phyloP scores from a whole-genome alignment of 2,888 invertebrate genomes.

The Ectemnius cavifrons region DNA sequence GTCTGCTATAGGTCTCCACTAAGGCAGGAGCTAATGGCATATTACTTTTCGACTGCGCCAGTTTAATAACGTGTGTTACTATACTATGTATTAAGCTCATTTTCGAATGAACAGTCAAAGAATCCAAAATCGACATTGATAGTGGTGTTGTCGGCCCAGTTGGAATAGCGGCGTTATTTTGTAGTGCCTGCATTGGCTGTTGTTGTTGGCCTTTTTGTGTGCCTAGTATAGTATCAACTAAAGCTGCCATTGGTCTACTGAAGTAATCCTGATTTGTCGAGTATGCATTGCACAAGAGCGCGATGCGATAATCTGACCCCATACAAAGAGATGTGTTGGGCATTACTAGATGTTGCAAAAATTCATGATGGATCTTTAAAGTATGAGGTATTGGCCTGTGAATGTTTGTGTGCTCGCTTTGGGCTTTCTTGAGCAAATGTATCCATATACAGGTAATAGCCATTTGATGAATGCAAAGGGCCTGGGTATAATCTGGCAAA shows the following conservation, averaged over 20 bases:
- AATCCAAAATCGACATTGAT: constrained; percentile 95
- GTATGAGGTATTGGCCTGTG: constrained; percentile 88
- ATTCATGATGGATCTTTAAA: constrained; percentile 91
- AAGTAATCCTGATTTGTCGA: constrained; percentile 96
- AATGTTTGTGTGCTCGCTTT: constrained; percentile 89
- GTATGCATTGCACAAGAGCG: constrained; percentile 96
- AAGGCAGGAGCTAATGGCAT: constrained; percentile 93
- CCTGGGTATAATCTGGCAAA: constrained; percentile 92
- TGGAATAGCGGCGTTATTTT: constrained; percentile 78
- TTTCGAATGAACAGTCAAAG: constrained; percentile 96
- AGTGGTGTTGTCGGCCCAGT: constrained; percentile 90
- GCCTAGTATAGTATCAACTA: constrained; percentile 91
- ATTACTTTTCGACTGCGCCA: constrained; percentile 91
- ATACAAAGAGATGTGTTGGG: constrained; percentile 86
- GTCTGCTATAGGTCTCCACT: constrained; percentile 95
- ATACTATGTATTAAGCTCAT: constrained; percentile 93
- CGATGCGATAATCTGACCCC: constrained; percentile 93
- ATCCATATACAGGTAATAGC: constrained; percentile 98
- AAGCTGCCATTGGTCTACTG: constrained; percentile 93
- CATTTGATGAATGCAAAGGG: constrained; percentile 93
- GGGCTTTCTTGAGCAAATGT: constrained; percentile 95
- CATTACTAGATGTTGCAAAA: constrained; percentile 90
- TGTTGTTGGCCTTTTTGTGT: constrained; percentile 82
- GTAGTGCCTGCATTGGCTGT: constrained; percentile 75
- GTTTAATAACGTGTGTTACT: constrained; percentile 92